Conservation (phyloP, 2,113 vertebrate species). For the Acanthisitta chloris region DNA sequence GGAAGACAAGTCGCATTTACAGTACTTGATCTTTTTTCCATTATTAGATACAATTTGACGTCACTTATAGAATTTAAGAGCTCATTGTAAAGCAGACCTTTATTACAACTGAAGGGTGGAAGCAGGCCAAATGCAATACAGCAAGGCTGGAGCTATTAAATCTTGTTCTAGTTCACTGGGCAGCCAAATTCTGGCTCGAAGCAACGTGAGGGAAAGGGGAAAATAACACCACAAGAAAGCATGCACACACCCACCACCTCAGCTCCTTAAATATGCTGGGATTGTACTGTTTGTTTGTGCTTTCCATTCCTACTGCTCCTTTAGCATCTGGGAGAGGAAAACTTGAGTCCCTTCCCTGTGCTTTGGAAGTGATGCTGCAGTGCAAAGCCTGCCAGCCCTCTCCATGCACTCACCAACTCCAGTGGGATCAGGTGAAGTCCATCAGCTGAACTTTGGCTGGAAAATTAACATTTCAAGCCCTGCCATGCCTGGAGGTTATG, state of each 20-base stretch:
- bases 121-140: conserved; percentile 21
- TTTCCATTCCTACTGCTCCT: neutral
- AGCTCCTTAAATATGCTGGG: neutral
- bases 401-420: neutral
- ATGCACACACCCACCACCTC: neutral
- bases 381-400: neutral
- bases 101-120: conserved; percentile 63
- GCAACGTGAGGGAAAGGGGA: neutral
- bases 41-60: conserved; percentile 68
- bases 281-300: neutral
- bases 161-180: conserved; percentile 30
- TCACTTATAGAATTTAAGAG: conserved; percentile 63
- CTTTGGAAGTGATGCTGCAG: accelerated
- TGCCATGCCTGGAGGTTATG: conserved; percentile 37
- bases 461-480: conserved; percentile 42
- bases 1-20: neutral
- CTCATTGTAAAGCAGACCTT: conserved; percentile 32
- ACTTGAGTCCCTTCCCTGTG: neutral
- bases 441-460: conserved; percentile 19
- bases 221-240: neutral
- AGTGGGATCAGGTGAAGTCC: neutral
- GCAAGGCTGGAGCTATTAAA: conserved; percentile 48
- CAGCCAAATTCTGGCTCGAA: conserved; percentile 11
- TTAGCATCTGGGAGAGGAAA: neutral
- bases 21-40: conserved; percentile 62